phyloP scores from a whole-genome alignment of 2,888 invertebrate genomes.

The Bombylius major region DNA sequence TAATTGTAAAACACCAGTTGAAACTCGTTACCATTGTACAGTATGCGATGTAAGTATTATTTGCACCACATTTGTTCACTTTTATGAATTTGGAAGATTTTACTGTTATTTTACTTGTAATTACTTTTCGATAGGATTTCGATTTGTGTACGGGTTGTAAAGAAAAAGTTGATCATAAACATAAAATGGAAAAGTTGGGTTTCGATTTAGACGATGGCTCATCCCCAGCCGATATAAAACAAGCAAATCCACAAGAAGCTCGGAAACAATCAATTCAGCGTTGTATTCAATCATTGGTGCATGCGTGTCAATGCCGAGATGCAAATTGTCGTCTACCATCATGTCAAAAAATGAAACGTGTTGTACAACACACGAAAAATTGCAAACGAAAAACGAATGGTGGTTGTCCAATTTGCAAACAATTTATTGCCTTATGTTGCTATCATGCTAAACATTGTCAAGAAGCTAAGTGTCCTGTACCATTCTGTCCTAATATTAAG shows the following conservation, averaged over 20 bases:
- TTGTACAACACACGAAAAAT: slow-evolving; percentile 93
- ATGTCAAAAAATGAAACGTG: slow-evolving; percentile 98
- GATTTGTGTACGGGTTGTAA: slow-evolving; percentile 94
- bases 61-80: not conserved
- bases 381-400: slow-evolving; percentile 94
- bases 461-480: slow-evolving; percentile 93
- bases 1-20: slow-evolving; percentile 88
- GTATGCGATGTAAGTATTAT: slow-evolving; percentile 76
- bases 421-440: slow-evolving; percentile 95
- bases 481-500: slow-evolving; percentile 97
- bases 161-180: slow-evolving; percentile 87
- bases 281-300: slow-evolving; percentile 85
- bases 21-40: slow-evolving; percentile 94
- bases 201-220: slow-evolving; percentile 89
- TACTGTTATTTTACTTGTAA: slow-evolving; percentile 1
- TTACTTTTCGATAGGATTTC: slow-evolving; percentile 57
- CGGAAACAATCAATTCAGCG: slow-evolving; percentile 82
- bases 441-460: slow-evolving; percentile 98
- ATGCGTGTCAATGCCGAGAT: slow-evolving; percentile 95
- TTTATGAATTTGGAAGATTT: slow-evolving; percentile 4
- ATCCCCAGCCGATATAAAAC: slow-evolving; percentile 69
- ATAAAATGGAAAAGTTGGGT: slow-evolving; percentile 95
- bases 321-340: slow-evolving; percentile 95
- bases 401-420: slow-evolving; percentile 97
- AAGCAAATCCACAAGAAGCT: slow-evolving; percentile 85